These are phyloP conservation scores for Rhea pennata DNA, from an alignment of 2,113 vertebrate genomes.

Conservation along the genomic window DNA sequence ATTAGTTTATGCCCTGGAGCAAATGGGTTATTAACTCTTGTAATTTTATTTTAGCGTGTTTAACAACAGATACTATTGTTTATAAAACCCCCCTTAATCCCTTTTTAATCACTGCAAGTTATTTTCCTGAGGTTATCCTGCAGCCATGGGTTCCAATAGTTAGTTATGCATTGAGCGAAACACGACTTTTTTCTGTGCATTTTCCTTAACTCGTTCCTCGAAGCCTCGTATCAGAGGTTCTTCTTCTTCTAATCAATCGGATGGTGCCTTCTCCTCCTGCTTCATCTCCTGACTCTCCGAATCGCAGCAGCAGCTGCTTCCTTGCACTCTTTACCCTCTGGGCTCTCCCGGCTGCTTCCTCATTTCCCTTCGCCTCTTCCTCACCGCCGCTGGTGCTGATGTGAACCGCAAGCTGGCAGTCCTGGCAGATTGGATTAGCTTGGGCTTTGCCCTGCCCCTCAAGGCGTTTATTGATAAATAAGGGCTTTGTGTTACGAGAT, in stretches of 20 bases:
- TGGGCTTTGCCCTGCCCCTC: constrained; percentile 19
- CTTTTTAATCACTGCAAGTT: constrained; percentile 55
- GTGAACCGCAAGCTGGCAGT: constrained; percentile 8
- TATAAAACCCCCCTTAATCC: constrained; percentile 64
- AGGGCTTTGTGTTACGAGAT: constrained; percentile 47
- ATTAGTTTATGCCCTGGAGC: constrained; percentile 63
- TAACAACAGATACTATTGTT: constrained; percentile 65
- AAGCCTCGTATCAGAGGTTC: not conserved
- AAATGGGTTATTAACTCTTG: constrained; percentile 59
- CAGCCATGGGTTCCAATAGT: constrained; percentile 50
- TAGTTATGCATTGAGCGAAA: not conserved
- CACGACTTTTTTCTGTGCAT: not conserved
- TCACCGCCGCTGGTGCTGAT: not conserved
- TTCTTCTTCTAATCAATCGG: not conserved
- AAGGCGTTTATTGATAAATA: constrained; percentile 63
- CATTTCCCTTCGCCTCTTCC: not conserved
- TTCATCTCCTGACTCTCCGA: not conserved
- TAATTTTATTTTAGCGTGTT: constrained; percentile 72
- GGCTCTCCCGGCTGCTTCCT: not conserved
- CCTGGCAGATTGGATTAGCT: constrained; percentile 13
- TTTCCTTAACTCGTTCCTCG: not conserved
- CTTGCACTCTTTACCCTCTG: not conserved
- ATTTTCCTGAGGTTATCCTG: constrained; percentile 50
- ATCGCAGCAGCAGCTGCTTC: not conserved
- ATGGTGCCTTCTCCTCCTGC: not conserved